These are phyloP conservation scores for Eilema depressum DNA, from an alignment of 2,888 invertebrate species.

Conservation along the genomic window DNA sequence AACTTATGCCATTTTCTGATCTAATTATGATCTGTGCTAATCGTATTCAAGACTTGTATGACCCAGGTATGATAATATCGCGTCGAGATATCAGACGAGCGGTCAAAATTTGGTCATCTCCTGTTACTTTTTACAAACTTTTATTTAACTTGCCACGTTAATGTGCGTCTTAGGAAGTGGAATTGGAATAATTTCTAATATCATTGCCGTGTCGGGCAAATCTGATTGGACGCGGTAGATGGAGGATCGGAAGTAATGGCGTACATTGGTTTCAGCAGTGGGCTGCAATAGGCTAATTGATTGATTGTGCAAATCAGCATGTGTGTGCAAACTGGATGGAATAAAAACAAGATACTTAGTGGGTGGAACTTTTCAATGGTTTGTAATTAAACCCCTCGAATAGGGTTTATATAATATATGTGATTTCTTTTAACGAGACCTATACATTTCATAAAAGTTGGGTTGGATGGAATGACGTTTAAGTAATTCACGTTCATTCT, in stretches of 20 bases:
- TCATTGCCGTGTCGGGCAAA: too few relatives aligned
- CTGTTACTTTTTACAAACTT: background rate
- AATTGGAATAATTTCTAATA: background rate
- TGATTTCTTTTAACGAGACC: background rate
- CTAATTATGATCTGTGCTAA: slow-evolving; percentile 5
- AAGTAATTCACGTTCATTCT: background rate
- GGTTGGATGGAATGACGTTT: background rate
- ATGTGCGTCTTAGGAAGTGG: background rate
- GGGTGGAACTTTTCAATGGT: background rate
- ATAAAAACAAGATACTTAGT: background rate
- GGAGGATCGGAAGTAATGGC: too few relatives aligned
- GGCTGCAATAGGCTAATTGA: too few relatives aligned
- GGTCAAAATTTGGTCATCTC: background rate
- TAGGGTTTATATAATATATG: background rate
- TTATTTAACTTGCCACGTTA: background rate
- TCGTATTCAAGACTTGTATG: slow-evolving; percentile 3
- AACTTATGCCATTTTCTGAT: slow-evolving; percentile 3
- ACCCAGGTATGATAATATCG: background rate
- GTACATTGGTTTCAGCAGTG: too few relatives aligned
- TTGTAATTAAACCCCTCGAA: background rate
- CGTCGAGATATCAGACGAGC: background rate
- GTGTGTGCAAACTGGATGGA: background rate
- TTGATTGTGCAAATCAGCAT: background rate
- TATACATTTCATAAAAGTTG: background rate
- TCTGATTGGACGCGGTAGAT: too few relatives aligned